phyloP scores from a whole-genome alignment of 2,888 invertebrate species.

The Lasiommata megera region DNA sequence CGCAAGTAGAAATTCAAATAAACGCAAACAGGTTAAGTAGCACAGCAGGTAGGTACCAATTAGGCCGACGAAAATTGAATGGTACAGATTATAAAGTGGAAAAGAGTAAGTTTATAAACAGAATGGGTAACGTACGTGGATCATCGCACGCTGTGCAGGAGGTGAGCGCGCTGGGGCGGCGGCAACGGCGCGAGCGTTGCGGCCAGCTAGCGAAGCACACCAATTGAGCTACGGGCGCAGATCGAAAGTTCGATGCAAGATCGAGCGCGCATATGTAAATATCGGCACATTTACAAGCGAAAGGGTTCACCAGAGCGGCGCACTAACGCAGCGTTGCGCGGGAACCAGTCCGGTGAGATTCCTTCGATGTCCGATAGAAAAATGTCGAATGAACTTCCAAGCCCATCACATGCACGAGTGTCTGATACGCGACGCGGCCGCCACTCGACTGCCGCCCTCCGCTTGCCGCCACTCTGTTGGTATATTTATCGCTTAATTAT shows the following conservation, averaged over 20 bases:
- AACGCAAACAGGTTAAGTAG: conserved; percentile 19
- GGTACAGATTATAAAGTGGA: neutral
- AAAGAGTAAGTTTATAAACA: conserved; percentile 1
- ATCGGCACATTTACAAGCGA: conserved; percentile 82
- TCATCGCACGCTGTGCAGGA: conserved; percentile 71
- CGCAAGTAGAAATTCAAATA: conserved; percentile 27
- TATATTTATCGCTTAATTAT: conserved; percentile 80
- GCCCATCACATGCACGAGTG: conserved; percentile 70
- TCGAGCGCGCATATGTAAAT: conserved; percentile 80
- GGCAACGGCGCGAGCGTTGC: conserved; percentile 45
- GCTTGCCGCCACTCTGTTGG: conserved; percentile 67
- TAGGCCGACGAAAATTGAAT: neutral
- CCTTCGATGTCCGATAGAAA: conserved; percentile 83
- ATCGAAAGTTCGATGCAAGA: conserved; percentile 80
- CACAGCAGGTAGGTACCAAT: conserved; percentile 11
- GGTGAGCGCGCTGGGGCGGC: conserved; percentile 64
- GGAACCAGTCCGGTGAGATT: conserved; percentile 85
- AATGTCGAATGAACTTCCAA: conserved; percentile 77
- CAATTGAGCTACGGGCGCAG: conserved; percentile 65
- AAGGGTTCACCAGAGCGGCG: conserved; percentile 81
- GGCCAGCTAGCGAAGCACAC: conserved; percentile 57
- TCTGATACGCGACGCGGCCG: conserved; percentile 74
- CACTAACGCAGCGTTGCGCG: conserved; percentile 79
- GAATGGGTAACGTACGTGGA: conserved; percentile 62
- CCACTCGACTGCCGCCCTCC: conserved; percentile 77